Evolutionary conservation across 2,888 invertebrate genomes (phyloP), one percentile per base, ranked within the genome.

Genomic region (Caenorhabditis parvicauda): DNA sequence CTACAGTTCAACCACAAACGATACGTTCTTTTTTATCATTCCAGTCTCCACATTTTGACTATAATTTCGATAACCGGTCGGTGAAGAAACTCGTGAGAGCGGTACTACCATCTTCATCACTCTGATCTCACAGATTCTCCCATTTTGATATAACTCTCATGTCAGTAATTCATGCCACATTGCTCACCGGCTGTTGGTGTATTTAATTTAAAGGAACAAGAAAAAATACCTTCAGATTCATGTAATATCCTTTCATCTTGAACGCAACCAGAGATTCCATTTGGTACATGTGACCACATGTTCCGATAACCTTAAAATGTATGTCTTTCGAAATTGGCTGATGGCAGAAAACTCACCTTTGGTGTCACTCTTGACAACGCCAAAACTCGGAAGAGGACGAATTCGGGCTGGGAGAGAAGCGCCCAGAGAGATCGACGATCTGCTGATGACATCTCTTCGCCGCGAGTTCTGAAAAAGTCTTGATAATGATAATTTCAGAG

Each of bases 201-300:
- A n/a, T n/a, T n/a, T n/a, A n/a, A n/a, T n/a, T n/a, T n/a, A n/a
- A n/a, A n/a, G n/a, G n/a, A 7, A 43, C 14, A 7, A 43, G 22
- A n/a, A 25, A 25, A 5, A 29, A n/a, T 19, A 62, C 70, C 61
- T 81, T 80, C 38, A 81, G 57, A 59, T 77, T 76, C 62, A 77
- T 71, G 61, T 81, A 81, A 51, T 80, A 80, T 53, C 77, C 71
- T 54, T 80, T 77, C 78, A 81, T 77, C 38, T 67, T 59, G 59
- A 81, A 81, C 17, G 76, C 68, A 25, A 76, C 70, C 21, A 82
- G 71, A 32, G 79, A 81, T 58, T 84, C 83, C 28, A 81, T 80
- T 32, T 82, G 75, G 73, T 84, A 84, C 63, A 82, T 78, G 50
- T 83, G 82, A 3, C 84, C 84, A 74, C 84, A 84, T 1, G 81